Evolutionary conservation across 2,113 vertebrate species (phyloP).

Genomic region (Morone saxatilis): DNA sequence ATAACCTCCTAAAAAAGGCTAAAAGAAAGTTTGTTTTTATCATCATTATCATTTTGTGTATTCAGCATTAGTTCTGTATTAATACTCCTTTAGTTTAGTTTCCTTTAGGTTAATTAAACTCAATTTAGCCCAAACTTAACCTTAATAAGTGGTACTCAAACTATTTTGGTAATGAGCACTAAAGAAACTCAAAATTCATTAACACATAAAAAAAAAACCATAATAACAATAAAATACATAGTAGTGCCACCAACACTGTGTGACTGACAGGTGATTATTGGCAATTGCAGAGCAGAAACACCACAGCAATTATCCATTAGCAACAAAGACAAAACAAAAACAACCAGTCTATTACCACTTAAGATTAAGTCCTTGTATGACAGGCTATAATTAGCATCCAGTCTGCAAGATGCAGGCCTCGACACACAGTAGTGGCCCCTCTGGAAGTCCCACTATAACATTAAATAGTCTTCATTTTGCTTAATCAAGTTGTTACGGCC

Average conservation of each 20-base stretch:
- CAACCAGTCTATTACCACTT: constrained; percentile 2
- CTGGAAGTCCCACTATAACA: not conserved
- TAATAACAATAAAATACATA: no score
- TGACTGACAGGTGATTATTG: constrained; percentile 13
- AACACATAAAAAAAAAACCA: not conserved
- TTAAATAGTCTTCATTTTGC: constrained; percentile 33
- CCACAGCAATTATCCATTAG: constrained; percentile 25
- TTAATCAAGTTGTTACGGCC: no score
- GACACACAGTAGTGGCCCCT: constrained; percentile 19
- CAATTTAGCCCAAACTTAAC: not conserved
- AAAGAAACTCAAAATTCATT: not conserved
- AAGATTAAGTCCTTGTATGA: constrained; percentile 10
- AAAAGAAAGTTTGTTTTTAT: no score
- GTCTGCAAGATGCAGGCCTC: not conserved
- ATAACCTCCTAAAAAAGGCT: not conserved
- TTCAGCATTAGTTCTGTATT: no score
- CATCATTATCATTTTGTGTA: not conserved
- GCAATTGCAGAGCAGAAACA: constrained; percentile 4
- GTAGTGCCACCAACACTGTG: not conserved
- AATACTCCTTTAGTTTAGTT: no score
- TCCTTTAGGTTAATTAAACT: not conserved
- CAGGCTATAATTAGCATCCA: constrained; percentile 49
- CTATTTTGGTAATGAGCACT: not conserved
- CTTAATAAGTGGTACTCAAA: not conserved
- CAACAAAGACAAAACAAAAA: not conserved